A percentile compares a stretch with the other conserved stretches of the same genome.
Conservation (phyloP, 2,888 invertebrate genomes). For the Branchellion lobata region DNA sequence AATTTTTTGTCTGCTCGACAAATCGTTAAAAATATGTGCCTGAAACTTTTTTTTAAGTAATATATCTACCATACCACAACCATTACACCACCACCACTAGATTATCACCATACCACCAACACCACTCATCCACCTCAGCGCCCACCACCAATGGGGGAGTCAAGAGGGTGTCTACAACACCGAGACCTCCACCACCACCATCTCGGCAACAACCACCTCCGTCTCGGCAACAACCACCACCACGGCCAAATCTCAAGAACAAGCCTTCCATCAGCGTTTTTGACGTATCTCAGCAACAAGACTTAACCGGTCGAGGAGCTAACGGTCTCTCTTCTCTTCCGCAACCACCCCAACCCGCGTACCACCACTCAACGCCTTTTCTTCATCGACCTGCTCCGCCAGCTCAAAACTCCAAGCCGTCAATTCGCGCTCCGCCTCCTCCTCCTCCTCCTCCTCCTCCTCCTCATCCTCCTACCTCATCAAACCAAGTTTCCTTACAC, state of each 20-base stretch:
- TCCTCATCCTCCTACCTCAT: no score
- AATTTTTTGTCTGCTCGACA: no score
- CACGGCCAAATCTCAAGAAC: conserved; percentile 8
- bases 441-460: conserved; percentile 28
- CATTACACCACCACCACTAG: no score
- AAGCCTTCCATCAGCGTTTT: not conserved
- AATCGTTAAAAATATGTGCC: no score
- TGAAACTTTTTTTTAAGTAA: no score
- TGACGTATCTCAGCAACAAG: conserved; percentile 9
- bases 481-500: no score
- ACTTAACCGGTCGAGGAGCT: conserved; percentile 25
- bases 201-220: no score
- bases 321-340: conserved; percentile 21
- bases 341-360: not conserved
- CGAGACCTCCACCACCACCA: not conserved
- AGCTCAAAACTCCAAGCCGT: not conserved
- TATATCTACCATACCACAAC: no score
- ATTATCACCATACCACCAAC: no score
- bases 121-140: no score
- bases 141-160: not conserved
- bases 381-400: not conserved
- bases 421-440: not conserved
- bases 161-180: not conserved
- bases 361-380: not conserved
- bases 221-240: no score